Conservation (phyloP, 2,888 invertebrate genomes). For the Drosophila putrida region DNA sequence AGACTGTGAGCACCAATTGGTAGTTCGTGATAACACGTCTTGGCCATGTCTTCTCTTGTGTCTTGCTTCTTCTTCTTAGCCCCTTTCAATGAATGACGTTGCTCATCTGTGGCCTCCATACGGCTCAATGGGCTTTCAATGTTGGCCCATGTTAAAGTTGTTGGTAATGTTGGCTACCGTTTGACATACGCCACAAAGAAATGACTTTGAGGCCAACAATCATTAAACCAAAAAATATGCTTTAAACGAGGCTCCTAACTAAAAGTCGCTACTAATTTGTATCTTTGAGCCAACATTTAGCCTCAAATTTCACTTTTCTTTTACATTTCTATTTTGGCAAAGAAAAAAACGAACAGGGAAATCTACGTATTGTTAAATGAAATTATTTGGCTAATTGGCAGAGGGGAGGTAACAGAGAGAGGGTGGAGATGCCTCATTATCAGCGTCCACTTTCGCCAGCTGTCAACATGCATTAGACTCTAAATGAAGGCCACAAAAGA, state of each 20-base stretch:
- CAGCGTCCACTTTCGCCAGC: constrained; percentile 64
- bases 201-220: constrained; percentile 17
- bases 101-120: constrained; percentile 50
- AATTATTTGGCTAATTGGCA: constrained; percentile 67
- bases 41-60: constrained; percentile 37
- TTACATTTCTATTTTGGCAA: constrained; percentile 22
- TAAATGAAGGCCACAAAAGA: constrained; percentile 60
- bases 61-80: constrained; percentile 1
- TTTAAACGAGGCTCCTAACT: constrained; percentile 8
- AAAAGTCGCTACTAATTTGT: constrained; percentile 17
- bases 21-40: constrained; percentile 63
- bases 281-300: constrained; percentile 20
- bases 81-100: constrained; percentile 58
- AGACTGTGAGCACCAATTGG: constrained; percentile 41
- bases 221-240: constrained; percentile 25
- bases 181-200: constrained; percentile 27
- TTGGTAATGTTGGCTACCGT: constrained; percentile 18
- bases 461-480: constrained; percentile 73
- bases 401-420: constrained; percentile 4
- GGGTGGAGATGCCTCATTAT: constrained; percentile 54
- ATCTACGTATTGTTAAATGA: constrained; percentile 25
- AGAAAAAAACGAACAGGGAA: constrained; percentile 16
- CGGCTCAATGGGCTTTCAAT: constrained; percentile 20
- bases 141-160: constrained; percentile 5
- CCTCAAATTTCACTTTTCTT: constrained; percentile 43